phyloP scores from a whole-genome alignment of 2,113 vertebrate species.

The Peucedramus taeniatus region DNA sequence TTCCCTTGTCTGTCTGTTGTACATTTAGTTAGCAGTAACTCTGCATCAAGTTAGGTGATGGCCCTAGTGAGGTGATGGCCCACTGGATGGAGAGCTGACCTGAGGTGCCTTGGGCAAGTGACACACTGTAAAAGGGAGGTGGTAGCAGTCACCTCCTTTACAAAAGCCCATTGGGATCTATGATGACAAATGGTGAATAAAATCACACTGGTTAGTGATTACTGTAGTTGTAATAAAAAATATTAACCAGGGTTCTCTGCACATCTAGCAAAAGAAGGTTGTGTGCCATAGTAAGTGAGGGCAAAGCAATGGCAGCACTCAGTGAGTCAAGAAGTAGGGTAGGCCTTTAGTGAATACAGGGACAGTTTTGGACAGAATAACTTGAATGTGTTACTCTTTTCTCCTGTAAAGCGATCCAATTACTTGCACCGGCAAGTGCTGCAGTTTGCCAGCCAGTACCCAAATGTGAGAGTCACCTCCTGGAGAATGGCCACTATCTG shows the following conservation, averaged over 20 bases:
- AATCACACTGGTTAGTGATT: not conserved
- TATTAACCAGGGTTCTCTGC: not conserved
- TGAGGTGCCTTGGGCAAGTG: not conserved
- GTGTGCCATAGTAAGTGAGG: not conserved
- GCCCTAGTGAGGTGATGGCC: not conserved
- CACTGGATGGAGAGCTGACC: not conserved
- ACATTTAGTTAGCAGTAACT: not conserved
- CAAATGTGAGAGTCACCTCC: constrained; percentile 89
- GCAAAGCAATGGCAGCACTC: not conserved
- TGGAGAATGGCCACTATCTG: constrained; percentile 99
- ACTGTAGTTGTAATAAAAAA: not conserved
- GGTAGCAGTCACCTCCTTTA: not conserved
- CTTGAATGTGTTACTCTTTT: constrained; percentile 33
- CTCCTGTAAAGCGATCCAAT: constrained; percentile 84
- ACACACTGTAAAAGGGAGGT: not conserved
- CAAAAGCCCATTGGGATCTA: not conserved
- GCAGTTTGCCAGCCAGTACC: constrained; percentile 80
- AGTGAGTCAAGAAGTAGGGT: not conserved
- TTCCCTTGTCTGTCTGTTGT: not conserved
- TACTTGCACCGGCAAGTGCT: constrained; percentile 92
- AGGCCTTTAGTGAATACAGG: not conserved
- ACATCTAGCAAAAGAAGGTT: not conserved
- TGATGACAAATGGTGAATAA: not conserved
- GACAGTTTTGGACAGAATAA: not conserved
- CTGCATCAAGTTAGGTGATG: no score